These are phyloP conservation scores for Trachemys scripta DNA, from an alignment of 2,113 vertebrate species.

Conservation along the genomic window DNA sequence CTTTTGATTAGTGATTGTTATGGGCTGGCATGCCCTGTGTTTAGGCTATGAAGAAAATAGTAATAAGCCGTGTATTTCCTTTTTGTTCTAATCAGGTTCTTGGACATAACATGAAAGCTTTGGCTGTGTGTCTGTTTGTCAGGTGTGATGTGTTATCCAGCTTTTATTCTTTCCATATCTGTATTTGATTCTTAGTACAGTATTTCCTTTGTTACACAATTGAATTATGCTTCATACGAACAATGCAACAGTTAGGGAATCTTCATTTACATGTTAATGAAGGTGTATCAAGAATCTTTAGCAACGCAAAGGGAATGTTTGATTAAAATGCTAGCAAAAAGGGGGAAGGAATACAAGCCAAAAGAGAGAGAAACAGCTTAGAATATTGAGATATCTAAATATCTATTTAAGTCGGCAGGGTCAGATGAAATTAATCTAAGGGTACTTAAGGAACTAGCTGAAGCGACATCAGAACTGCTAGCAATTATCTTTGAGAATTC, in stretches of 20 bases:
- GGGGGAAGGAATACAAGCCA: neutral
- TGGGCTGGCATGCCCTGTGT: neutral
- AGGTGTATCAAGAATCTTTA: neutral
- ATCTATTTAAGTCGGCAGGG: neutral
- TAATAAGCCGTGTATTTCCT: neutral
- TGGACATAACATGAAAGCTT: neutral
- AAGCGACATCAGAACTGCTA: neutral
- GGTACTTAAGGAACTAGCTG: neutral
- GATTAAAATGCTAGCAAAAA: neutral
- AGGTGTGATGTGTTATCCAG: neutral
- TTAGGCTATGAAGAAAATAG: neutral
- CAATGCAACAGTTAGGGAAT: neutral
- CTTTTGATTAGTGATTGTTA: neutral
- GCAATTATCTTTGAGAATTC: neutral
- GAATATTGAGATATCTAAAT: neutral
- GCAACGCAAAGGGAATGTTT: neutral
- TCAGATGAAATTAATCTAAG: neutral
- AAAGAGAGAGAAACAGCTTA: neutral
- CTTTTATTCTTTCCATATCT: neutral
- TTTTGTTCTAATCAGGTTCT: neutral
- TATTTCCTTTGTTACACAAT: neutral
- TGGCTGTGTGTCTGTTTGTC: slow-evolving; percentile 10
- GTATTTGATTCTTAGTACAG: neutral
- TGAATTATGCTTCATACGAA: neutral
- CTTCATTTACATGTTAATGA: neutral